Percentiles rank a stretch among this genome's conserved stretches.
Conservation (phyloP, 2,797 vertebrate genomes). For the Amblyraja radiata region DNA sequence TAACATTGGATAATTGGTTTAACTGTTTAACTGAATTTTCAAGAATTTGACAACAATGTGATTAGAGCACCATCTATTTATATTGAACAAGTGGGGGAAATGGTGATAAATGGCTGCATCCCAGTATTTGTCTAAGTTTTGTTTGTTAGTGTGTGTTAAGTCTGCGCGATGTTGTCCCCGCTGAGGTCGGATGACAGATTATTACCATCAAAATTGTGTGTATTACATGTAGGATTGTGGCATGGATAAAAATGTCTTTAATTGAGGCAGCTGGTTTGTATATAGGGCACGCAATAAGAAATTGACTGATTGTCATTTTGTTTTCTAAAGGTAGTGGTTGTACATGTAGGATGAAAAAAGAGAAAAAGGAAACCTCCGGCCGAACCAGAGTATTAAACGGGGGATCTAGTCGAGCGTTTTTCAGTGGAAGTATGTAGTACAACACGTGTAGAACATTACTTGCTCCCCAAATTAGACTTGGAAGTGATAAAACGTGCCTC, state of each 20-base stretch:
- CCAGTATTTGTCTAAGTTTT: constrained; percentile 8
- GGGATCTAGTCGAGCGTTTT: neutral
- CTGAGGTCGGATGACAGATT: constrained; percentile 21
- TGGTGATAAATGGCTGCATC: neutral
- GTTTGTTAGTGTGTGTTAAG: constrained; percentile 18
- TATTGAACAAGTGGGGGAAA: neutral
- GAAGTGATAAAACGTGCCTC: neutral
- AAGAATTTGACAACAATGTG: constrained; percentile 17
- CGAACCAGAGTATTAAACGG: neutral
- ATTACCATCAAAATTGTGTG: constrained; percentile 19
- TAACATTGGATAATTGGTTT: constrained; percentile 2
- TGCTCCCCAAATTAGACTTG: neutral
- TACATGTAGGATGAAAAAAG: neutral
- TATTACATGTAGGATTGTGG: neutral
- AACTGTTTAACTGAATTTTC: neutral
- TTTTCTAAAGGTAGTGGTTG: neutral
- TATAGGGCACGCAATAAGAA: neutral
- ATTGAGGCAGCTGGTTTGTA: neutral
- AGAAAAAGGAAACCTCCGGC: neutral
- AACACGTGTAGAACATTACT: constrained; percentile 6
- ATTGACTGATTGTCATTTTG: neutral
- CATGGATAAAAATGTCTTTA: neutral
- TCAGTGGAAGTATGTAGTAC: neutral
- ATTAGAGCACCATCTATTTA: neutral
- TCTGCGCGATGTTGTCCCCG: constrained; percentile 7